Evolutionary conservation across 2,113 vertebrate species (phyloP).

Genomic region (Manacus vitellinus): DNA sequence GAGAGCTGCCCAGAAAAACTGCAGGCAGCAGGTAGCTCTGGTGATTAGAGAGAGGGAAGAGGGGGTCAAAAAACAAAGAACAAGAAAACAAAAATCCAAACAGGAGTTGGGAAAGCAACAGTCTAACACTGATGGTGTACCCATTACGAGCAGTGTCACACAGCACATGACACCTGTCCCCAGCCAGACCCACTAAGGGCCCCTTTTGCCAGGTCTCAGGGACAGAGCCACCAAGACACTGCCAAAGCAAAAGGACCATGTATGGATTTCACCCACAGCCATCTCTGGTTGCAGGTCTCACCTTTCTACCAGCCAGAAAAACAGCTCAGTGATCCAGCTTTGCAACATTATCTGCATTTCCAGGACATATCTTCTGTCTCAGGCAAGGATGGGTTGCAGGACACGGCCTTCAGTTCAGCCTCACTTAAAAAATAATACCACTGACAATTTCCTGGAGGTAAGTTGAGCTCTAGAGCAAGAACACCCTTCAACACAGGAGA

Average conservation of each 20-base stretch:
- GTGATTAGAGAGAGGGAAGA: neutral
- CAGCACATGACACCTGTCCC: neutral
- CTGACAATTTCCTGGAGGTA: neutral
- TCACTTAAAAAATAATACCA: neutral
- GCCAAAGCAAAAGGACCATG: neutral
- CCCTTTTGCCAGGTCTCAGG: neutral
- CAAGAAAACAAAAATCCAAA: neutral
- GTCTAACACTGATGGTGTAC: accelerated
- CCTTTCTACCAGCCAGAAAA: neutral
- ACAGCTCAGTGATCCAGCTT: neutral
- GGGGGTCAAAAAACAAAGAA: accelerated
- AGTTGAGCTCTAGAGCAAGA: neutral
- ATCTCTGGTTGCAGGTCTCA: neutral
- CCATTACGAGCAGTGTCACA: accelerated
- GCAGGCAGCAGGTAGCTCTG: neutral
- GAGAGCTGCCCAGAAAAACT: slow-evolving; percentile 28
- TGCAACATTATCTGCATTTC: neutral
- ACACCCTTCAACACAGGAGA: neutral
- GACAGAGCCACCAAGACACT: neutral
- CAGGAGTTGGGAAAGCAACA: neutral
- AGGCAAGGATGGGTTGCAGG: neutral
- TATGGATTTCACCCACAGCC: neutral
- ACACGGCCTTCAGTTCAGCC: neutral
- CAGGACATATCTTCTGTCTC: neutral
- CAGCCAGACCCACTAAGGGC: neutral